phyloP scores from a whole-genome alignment of 2,797 vertebrate species.

The Dipus sagitta region DNA sequence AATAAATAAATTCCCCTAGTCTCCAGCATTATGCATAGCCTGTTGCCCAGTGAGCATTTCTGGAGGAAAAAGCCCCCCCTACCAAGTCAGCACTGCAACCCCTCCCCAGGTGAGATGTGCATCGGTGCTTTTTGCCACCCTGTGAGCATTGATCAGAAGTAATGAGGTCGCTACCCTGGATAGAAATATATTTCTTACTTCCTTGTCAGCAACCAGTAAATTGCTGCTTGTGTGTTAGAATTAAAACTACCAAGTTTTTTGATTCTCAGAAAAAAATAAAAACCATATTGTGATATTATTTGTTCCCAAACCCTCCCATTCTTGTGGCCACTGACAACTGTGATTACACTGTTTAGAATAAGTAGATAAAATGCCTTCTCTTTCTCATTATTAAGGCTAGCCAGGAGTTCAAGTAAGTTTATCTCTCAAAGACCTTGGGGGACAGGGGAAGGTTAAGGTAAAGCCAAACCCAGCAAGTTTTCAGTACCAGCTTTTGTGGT shows the following conservation, averaged over 20 bases:
- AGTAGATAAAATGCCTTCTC: constrained; percentile 64
- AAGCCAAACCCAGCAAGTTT: constrained; percentile 53
- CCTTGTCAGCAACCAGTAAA: constrained; percentile 62
- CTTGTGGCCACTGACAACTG: constrained; percentile 54
- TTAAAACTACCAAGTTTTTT: constrained; percentile 62
- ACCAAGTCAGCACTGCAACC: background rate
- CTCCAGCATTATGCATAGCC: background rate
- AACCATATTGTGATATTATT: constrained; percentile 48
- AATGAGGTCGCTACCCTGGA: background rate
- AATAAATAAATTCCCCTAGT: background rate
- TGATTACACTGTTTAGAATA: constrained; percentile 40
- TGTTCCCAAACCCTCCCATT: constrained; percentile 46
- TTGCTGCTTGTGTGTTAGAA: constrained; percentile 39
- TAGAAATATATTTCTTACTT: constrained; percentile 62
- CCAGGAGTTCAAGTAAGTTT: constrained; percentile 53
- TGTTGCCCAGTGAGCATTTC: background rate
- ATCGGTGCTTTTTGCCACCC: background rate
- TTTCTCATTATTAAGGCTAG: constrained; percentile 62
- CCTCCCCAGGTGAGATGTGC: background rate
- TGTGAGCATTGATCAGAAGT: background rate
- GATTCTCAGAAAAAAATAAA: constrained; percentile 61
- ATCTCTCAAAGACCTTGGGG: constrained; percentile 4
- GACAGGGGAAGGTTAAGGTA: background rate
- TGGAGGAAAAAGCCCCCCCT: background rate
- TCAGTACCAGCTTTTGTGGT: background rate